phyloP scores from a whole-genome alignment of 2,888 invertebrate species.

The Tetropium fuscum region DNA sequence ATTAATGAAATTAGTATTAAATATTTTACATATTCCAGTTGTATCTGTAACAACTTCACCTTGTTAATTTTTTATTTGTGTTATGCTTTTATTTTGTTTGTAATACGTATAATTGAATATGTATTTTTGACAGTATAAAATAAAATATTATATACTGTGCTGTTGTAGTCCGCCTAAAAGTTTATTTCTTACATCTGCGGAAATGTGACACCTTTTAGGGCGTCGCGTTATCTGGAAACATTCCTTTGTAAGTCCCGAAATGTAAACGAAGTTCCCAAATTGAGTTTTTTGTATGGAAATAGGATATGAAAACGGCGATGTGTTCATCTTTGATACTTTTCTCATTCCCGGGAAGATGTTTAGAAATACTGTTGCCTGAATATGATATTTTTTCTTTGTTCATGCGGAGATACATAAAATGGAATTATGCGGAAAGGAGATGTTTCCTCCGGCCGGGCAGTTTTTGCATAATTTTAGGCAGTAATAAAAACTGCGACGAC shows the following conservation, averaged over 20 bases:
- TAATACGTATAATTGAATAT: too few relatives aligned
- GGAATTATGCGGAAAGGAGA: conserved; percentile 16
- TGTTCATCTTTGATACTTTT: conserved; percentile 29
- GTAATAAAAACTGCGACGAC: conserved; percentile 2
- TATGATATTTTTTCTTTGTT: conserved; percentile 28
- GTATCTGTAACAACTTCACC: too few relatives aligned
- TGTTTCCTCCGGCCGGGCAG: conserved; percentile 10
- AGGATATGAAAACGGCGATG: conserved; percentile 34
- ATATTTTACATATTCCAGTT: too few relatives aligned
- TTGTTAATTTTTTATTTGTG: too few relatives aligned
- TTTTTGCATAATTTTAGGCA: conserved; percentile 16
- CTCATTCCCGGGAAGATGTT: conserved; percentile 5
- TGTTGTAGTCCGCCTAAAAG: neutral
- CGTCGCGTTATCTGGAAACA: conserved; percentile 9
- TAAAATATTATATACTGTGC: neutral
- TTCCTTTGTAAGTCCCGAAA: conserved; percentile 15
- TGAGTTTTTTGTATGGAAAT: conserved; percentile 38
- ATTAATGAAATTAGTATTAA: too few relatives aligned
- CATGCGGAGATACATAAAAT: conserved; percentile 16
- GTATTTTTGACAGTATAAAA: neutral
- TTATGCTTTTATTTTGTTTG: too few relatives aligned
- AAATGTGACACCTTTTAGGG: conserved; percentile 24
- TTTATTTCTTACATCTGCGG: conserved; percentile 2
- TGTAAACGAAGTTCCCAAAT: conserved; percentile 31
- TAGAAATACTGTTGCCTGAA: conserved; percentile 11